phyloP scores from a whole-genome alignment of 2,888 invertebrate genomes.

The Dryobotodes eremita region DNA sequence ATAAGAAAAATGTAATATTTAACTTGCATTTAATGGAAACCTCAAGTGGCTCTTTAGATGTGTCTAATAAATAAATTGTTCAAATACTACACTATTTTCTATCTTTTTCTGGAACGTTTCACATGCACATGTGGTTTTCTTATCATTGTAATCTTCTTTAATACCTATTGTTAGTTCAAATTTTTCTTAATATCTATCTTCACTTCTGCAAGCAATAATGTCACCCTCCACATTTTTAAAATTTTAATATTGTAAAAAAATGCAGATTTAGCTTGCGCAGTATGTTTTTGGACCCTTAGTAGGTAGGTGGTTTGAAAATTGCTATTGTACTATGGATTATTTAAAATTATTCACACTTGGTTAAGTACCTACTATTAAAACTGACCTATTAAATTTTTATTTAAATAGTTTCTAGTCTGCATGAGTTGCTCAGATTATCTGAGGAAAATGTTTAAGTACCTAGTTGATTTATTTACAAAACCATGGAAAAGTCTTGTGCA shows the following conservation, averaged over 20 bases:
- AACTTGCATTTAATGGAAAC: neutral
- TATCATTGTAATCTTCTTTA: conserved; percentile 23
- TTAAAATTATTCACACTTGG: neutral
- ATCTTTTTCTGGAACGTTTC: neutral
- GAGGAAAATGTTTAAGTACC: too few relatives aligned
- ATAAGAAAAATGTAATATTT: neutral
- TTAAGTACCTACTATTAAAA: too few relatives aligned
- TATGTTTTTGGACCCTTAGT: too few relatives aligned
- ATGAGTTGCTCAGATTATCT: too few relatives aligned
- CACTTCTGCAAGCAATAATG: neutral
- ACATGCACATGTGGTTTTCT: conserved; percentile 7
- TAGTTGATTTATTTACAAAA: neutral
- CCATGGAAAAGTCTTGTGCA: neutral
- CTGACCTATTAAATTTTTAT: neutral
- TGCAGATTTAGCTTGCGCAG: neutral
- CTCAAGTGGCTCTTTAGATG: neutral
- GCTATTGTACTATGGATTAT: neutral
- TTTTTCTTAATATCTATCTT: neutral
- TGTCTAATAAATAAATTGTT: neutral
- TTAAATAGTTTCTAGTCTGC: neutral
- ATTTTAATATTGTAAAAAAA: neutral
- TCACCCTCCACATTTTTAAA: neutral
- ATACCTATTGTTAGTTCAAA: too few relatives aligned
- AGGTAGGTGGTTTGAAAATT: neutral
- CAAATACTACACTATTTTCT: neutral